Evolutionary conservation across 2,888 invertebrate species (phyloP), one percentile per base, ranked within the genome.

Genomic region (Polydrusus pterygomalis): DNA sequence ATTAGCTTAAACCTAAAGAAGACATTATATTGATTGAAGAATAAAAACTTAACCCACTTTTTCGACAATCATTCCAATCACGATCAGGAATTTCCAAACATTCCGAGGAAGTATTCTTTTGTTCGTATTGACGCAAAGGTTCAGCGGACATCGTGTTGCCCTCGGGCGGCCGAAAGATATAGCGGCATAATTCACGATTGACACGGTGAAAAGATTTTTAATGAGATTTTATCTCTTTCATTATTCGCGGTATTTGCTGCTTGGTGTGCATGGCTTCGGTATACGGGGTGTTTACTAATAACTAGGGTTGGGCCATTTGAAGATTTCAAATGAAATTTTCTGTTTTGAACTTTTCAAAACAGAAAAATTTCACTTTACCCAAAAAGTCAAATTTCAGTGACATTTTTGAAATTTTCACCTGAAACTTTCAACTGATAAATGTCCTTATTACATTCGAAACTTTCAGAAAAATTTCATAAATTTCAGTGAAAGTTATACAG

Each of bases 171-270:
- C 17, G 5, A 40, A 34, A 51, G 67, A 67, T 67, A 67, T 67
- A 67, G 67, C 62, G 70, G 47, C 60, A 62, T 70, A 62, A 40
- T 62, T 70, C 62, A 62, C 70, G 60, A 62, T 62, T 70, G 70
- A 70, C 62, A 70, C 70, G 62, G 38, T 49, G 40, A 70, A 70
- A 62, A 25, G 70, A 49, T 70, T 70, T 62, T 70, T 70, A 70
- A 70, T 70, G 62, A 51, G 62, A 51, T 70, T 70, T 70, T 70
- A 47, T 38, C 62, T 51, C 25, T 25, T 63, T 71, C 49, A 70
- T 45, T 70, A 45, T 7, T n/a, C n/a, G n/a, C n/a, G n/a, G n/a
- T n/a, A n/a, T n/a, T 51, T 6, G 11, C n/a, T 38, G 58, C 7
- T 38, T n/a, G 30, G 10, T 60, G n/a, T 38, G 58, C 58, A 38